Evolutionary conservation across 2,113 vertebrate genomes (phyloP), one percentile per base, ranked within the genome.

Genomic region (Prionailurus viverrinus): DNA sequence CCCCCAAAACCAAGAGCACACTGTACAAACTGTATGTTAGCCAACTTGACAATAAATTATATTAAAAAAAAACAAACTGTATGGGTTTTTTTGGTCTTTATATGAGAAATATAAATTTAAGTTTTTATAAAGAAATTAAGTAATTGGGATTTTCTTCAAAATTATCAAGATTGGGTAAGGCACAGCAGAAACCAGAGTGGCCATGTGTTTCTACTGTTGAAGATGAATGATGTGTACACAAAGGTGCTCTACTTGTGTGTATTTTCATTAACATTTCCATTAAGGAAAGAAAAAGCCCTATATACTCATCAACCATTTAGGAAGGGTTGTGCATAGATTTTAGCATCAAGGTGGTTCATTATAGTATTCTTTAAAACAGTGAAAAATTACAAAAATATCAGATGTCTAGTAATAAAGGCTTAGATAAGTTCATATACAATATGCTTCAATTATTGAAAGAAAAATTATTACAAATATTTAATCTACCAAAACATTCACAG

Each of bases 401-500:
- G 53, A 61, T 69, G 39, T 66, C n/a, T 84, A 92, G 79, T 29
- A 91, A 82, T 89, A 76, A 85, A 87, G n/a, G 51, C 19, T 69
- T 85, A 61, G 5, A 83, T 82, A 89, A 85, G 76, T 53, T 63
- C 84, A 63, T 39, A 87, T 3, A 39, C 4, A 88, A 66, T 39
- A 87, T 65, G 18, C 58, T 91, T 89, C 18, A 91, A 89, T 91
- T 93, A 87, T 18, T 71, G 25, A 58, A 55, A 87, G 45, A 97
- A 97, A 79, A 83, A 94, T 84, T 61, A 89, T 86, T 45, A 86
- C 1, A 79, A 92, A 83, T 66, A 94, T 74, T 45, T 89, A 88
- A 94, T 69, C 53, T 53, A 3, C 66, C 55, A 48, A 93, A 65
- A 94, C 86, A 51, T 51, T 85, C 23, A 55, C 4, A 55, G 27